Percentiles rank a stretch among this genome's conserved stretches.
phyloP scores from a whole-genome alignment of 2,888 invertebrate genomes.

The Diabrotica balteata region DNA sequence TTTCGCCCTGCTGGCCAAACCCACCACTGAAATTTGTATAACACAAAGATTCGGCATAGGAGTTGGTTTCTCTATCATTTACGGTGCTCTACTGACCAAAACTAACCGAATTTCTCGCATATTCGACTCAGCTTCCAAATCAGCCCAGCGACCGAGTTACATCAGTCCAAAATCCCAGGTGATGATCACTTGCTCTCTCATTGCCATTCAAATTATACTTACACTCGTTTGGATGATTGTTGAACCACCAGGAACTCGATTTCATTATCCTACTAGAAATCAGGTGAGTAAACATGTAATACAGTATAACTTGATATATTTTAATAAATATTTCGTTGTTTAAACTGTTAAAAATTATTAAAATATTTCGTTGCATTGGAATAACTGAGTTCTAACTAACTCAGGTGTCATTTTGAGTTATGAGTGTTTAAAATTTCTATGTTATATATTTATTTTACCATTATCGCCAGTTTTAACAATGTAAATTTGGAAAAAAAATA shows the following conservation, averaged over 20 bases:
- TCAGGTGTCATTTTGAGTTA: no score
- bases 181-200: slow-evolving; percentile 66
- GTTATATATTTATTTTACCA: no score
- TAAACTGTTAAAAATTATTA: no score
- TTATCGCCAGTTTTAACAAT: no score
- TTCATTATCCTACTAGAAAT: slow-evolving; percentile 64
- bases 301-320: no score
- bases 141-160: slow-evolving; percentile 69
- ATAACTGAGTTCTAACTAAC: no score
- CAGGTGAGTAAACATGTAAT: slow-evolving; percentile 50
- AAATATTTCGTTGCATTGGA: no score
- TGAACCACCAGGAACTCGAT: slow-evolving; percentile 69
- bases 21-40: slow-evolving; percentile 66
- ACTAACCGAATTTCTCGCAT: slow-evolving; percentile 71
- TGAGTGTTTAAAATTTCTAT: no score
- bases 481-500: no score
- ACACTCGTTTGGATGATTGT: slow-evolving; percentile 72
- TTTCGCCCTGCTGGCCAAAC: slow-evolving; percentile 67
- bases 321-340: no score
- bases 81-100: slow-evolving; percentile 71
- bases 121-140: slow-evolving; percentile 69
- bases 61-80: slow-evolving; percentile 71
- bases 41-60: slow-evolving; percentile 71
- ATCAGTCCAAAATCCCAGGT: slow-evolving; percentile 70
- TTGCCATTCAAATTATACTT: slow-evolving; percentile 64